phyloP scores from a whole-genome alignment of 2,888 invertebrate species.

The Cryptocheilus praepositus region DNA sequence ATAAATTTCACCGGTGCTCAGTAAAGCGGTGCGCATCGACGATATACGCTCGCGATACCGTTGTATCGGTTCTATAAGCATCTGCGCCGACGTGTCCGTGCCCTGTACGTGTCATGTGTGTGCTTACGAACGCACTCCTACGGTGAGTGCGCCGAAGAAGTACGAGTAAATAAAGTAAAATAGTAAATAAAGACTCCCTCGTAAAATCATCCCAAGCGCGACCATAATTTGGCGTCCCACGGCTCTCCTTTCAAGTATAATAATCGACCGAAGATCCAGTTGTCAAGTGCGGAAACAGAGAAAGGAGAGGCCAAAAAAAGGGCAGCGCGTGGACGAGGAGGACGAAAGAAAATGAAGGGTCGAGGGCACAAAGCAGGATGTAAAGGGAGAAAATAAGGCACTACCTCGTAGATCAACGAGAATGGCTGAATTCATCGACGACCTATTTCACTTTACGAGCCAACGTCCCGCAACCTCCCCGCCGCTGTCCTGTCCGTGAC shows the following conservation, averaged over 20 bases:
- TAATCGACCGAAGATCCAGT: slow-evolving; percentile 18
- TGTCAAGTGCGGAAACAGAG: background rate
- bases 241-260: slow-evolving; percentile 16
- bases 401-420: slow-evolving; percentile 14
- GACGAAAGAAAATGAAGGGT: background rate
- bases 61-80: slow-evolving; percentile 1
- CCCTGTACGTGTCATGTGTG: slow-evolving; percentile 1
- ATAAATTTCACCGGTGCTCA: slow-evolving; percentile 57
- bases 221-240: slow-evolving; percentile 10
- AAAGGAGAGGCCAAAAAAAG: background rate
- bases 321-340: background rate
- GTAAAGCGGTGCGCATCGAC: slow-evolving; percentile 44
- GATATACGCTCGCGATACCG: slow-evolving; percentile 28
- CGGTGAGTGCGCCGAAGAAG: background rate
- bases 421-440: slow-evolving; percentile 28
- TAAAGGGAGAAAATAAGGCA: slow-evolving; percentile 1
- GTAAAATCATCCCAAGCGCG: too few relatives aligned
- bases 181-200: too few relatives aligned
- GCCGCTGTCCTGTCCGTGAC: background rate
- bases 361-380: background rate
- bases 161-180: too few relatives aligned
- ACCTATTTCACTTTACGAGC: slow-evolving; percentile 38
- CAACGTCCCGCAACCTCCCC: slow-evolving; percentile 8
- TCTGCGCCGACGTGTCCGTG: background rate
- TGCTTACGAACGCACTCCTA: slow-evolving; percentile 1